Base-by-base conservation (phyloP, 1,140 invertebrate species). In the Gryllus bimaculatus region DNA sequence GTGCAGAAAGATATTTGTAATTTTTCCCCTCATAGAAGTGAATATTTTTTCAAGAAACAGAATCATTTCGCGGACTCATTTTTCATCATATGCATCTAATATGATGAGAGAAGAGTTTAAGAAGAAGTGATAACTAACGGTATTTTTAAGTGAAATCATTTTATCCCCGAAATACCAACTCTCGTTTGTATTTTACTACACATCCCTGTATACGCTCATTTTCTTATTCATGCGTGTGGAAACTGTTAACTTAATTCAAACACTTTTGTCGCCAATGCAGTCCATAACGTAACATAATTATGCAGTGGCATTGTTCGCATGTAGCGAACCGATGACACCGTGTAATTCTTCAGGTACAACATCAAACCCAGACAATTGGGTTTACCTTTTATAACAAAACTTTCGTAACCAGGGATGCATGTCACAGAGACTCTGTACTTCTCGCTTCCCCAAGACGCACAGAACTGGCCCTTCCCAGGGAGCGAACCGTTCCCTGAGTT, bases 11-110 rank as follows among this genome's bases (percentile, higher is more conserved):
- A 66, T 66, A 18, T 66, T 66, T 66, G 54, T 66, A 66, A 66
- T 66, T 66, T 54, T 66, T 66, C 54, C 54, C 54, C 54, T 66
- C 54, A 66, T 66, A 66, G 54, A 66, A 66, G 54, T 66, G 54
- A 66, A 66, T 66, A 66, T 66, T 66, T 66, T 39, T 66, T 66
- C 54, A 66, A 66, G 54, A 66, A 66, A 66, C 10, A 66, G 54
- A 66, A 66, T 18, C 54, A 10, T 66, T 66, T 66, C 54, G 54
- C 54, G 54, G 54, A 66, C 54, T 66, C 54, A 66, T 66, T 66
- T 66, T 66, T 66, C 54, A 66, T 66, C 54, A 66, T 66, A 66
- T 66, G 10, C 10, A 66, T 10, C 10, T 13, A 66, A 66, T 66
- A 66, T 66, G 54, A 66, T 66, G 54, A 66, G 54, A 66, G 54